A percentile compares a stretch with the other conserved stretches of the same genome.
Evolutionary conservation across 1,140 invertebrate genomes (phyloP).

Genomic region (Vollenhovia emeryi): DNA sequence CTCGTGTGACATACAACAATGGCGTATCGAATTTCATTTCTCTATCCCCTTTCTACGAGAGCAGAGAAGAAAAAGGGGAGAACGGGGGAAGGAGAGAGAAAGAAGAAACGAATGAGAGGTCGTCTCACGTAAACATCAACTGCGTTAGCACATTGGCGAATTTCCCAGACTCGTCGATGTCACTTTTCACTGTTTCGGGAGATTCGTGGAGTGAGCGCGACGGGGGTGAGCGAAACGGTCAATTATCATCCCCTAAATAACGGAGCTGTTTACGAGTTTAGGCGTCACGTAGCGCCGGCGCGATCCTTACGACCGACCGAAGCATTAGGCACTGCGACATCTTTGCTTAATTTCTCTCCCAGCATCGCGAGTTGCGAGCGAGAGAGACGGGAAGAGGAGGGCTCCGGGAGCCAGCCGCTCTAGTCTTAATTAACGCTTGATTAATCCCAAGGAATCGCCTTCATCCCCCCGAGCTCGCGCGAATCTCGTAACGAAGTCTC

Average conservation of each 20-base stretch:
- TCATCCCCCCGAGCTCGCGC: neutral
- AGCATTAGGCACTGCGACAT: slow-evolving; percentile 76
- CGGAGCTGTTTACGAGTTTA: slow-evolving; percentile 75
- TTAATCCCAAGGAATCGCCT: slow-evolving; percentile 72
- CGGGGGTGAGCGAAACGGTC: slow-evolving; percentile 66
- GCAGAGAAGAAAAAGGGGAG: neutral
- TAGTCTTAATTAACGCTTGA: slow-evolving; percentile 76
- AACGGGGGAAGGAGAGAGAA: neutral
- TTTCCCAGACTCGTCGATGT: slow-evolving; percentile 65
- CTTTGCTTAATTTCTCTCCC: slow-evolving; percentile 77
- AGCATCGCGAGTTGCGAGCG: slow-evolving; percentile 66
- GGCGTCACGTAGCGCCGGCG: slow-evolving; percentile 53
- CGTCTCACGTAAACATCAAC: slow-evolving; percentile 61
- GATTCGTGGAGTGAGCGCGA: slow-evolving; percentile 54
- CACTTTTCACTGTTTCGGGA: slow-evolving; percentile 59
- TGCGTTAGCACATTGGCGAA: slow-evolving; percentile 54
- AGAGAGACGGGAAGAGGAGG: slow-evolving; percentile 57
- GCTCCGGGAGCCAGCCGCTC: slow-evolving; percentile 29
- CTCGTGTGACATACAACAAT: slow-evolving; percentile 60
- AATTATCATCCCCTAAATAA: slow-evolving; percentile 79
- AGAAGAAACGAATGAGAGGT: slow-evolving; percentile 39
- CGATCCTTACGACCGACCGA: slow-evolving; percentile 61
- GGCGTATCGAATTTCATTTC: slow-evolving; percentile 66
- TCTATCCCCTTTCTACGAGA: slow-evolving; percentile 41
- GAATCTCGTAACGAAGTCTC: slow-evolving; percentile 30